These are phyloP conservation scores for Hypotaenidia okinawae DNA, from an alignment of 2,797 vertebrate genomes.

Conservation along the genomic window DNA sequence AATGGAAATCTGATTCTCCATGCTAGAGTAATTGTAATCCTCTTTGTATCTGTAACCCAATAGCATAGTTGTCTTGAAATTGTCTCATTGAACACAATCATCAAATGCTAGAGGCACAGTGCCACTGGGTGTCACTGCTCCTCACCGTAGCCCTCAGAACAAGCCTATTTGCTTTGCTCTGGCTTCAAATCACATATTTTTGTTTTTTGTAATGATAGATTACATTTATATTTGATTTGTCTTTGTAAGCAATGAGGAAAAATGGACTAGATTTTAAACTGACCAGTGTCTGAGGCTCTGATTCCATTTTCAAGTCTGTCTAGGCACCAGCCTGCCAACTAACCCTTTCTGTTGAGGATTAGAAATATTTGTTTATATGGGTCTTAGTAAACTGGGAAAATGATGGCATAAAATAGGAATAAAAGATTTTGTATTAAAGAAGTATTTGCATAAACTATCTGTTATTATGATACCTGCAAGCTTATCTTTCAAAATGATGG, in stretches of 20 bases:
- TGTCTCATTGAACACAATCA: conserved; percentile 55
- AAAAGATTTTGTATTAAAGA: neutral
- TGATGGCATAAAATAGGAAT: neutral
- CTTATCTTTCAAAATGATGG: neutral
- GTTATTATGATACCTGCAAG: neutral
- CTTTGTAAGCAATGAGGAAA: neutral
- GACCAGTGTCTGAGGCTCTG: neutral
- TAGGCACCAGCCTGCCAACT: neutral
- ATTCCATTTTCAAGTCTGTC: neutral
- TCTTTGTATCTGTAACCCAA: conserved; percentile 82
- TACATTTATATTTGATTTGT: conserved; percentile 26
- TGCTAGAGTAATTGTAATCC: conserved; percentile 79
- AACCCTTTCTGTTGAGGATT: neutral
- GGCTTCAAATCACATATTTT: neutral
- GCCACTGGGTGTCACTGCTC: conserved; percentile 70
- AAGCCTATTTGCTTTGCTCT: neutral
- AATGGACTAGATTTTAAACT: neutral
- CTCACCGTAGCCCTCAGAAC: conserved; percentile 8
- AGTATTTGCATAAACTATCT: neutral
- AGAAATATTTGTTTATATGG: neutral
- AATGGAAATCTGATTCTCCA: conserved; percentile 82
- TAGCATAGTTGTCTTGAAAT: conserved; percentile 76
- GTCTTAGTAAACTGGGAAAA: neutral
- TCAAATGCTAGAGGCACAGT: conserved; percentile 62
- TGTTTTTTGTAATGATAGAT: neutral